A percentile compares a stretch with the other conserved stretches of the same genome.
Evolutionary conservation across 2,888 invertebrate genomes (phyloP).

Genomic region (Slavum lentiscoides): DNA sequence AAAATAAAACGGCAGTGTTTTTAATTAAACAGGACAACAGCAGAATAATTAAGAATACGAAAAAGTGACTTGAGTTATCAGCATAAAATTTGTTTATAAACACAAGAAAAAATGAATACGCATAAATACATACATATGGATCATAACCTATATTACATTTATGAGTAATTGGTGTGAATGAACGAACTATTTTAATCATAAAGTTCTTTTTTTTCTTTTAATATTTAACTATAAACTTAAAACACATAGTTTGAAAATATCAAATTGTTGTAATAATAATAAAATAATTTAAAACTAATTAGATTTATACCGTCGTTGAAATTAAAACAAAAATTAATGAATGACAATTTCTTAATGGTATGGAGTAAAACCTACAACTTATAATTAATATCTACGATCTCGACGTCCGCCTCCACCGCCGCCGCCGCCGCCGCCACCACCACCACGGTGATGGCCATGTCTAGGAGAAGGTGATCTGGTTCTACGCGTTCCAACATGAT

Average conservation of each 20-base stretch:
- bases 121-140: neutral
- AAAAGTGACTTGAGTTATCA: neutral
- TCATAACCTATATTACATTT: neutral
- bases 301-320: neutral
- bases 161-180: neutral
- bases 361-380: neutral
- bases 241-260: constrained; percentile 24
- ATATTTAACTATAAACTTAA: constrained; percentile 17
- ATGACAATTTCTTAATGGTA: neutral
- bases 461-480: constrained; percentile 60
- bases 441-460: constrained; percentile 56
- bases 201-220: constrained; percentile 1
- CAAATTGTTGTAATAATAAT: neutral
- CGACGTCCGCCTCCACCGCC: constrained; percentile 44
- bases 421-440: constrained; percentile 20
- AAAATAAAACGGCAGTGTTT: no score
- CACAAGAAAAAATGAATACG: neutral
- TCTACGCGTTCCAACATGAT: constrained; percentile 61
- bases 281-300: constrained; percentile 12
- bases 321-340: constrained; percentile 24
- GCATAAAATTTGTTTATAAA: neutral
- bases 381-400: constrained; percentile 53
- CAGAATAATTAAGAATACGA: neutral
- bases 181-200: neutral
- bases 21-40: neutral